phyloP scores from a whole-genome alignment of 2,888 invertebrate species.

The Meiosimyza platycephala region DNA sequence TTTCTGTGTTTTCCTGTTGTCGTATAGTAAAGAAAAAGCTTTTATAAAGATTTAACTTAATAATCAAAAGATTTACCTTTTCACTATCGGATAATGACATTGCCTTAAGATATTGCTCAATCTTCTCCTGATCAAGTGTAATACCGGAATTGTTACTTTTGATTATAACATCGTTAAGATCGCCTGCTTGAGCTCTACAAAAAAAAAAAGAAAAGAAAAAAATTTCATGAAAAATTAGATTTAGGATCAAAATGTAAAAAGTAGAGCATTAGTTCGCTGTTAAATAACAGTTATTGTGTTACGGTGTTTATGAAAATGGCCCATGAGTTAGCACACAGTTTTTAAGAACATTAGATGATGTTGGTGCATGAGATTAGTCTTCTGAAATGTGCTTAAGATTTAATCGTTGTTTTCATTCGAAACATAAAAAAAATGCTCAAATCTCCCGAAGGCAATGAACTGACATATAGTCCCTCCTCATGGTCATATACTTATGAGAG shows the following conservation, averaged over 20 bases:
- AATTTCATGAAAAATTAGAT: neutral
- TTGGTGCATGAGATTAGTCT: too few species aligned
- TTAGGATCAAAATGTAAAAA: neutral
- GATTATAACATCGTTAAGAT: conserved; percentile 56
- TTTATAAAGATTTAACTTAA: neutral
- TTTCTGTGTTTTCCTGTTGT: conserved; percentile 55
- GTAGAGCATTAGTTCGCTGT: too few species aligned
- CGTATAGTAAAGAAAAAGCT: neutral
- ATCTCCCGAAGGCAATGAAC: too few species aligned
- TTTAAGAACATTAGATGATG: too few species aligned
- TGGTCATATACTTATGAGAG: too few species aligned
- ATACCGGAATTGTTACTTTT: conserved; percentile 52
- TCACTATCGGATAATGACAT: conserved; percentile 59
- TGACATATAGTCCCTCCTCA: too few species aligned
- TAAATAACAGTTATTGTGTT: too few species aligned
- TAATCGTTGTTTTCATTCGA: too few species aligned
- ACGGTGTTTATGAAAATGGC: too few species aligned
- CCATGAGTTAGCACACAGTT: too few species aligned
- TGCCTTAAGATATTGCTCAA: conserved; percentile 64
- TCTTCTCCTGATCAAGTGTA: conserved; percentile 60
- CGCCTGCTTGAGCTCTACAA: conserved; percentile 46
- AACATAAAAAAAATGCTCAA: too few species aligned
- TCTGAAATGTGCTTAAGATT: too few species aligned
- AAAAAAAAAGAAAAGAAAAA: conserved; percentile 6
- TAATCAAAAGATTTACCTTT: conserved; percentile 51